Conservation (phyloP, 35 echinoderm and acorn worm genomes). For the Anneissia japonica region DNA sequence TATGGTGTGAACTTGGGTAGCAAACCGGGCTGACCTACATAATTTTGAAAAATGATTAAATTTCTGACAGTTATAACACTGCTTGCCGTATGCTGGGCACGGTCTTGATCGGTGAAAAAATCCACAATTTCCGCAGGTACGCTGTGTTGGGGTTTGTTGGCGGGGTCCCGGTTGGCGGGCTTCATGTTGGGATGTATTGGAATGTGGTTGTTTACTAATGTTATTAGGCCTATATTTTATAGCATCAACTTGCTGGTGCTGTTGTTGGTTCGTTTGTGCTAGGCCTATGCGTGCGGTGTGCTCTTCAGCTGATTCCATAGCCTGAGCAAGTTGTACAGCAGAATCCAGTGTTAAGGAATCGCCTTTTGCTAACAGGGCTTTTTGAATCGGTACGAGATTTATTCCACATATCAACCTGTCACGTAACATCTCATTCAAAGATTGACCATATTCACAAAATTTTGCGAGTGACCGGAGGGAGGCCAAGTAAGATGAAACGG, state of each 20-base stretch:
- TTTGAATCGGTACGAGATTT: neutral
- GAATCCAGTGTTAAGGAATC: neutral
- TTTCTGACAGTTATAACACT: conserved; percentile 27
- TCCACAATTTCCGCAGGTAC: conserved; percentile 13
- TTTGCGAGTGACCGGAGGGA: neutral
- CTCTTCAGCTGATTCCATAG: neutral
- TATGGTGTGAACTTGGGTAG: neutral
- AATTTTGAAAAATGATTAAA: conserved; percentile 19
- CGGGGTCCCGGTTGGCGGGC: no score
- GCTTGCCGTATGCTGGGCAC: conserved; percentile 29
- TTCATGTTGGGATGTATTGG: no score
- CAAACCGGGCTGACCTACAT: neutral
- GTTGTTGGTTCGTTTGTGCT: no score
- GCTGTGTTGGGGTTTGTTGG: neutral
- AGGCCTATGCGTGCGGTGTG: neutral
- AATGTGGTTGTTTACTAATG: no score
- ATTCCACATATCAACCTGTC: neutral
- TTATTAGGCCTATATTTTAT: no score
- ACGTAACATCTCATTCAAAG: neutral
- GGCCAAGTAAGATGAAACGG: neutral
- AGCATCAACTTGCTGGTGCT: no score
- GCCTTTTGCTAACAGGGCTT: neutral
- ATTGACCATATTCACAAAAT: neutral
- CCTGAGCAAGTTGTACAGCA: neutral
- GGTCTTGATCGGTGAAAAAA: neutral